Percentiles rank a stretch among this genome's conserved stretches.
These are phyloP conservation scores for Anhinga anhinga DNA, from an alignment of 2,113 vertebrate species.

Conservation along the genomic window DNA sequence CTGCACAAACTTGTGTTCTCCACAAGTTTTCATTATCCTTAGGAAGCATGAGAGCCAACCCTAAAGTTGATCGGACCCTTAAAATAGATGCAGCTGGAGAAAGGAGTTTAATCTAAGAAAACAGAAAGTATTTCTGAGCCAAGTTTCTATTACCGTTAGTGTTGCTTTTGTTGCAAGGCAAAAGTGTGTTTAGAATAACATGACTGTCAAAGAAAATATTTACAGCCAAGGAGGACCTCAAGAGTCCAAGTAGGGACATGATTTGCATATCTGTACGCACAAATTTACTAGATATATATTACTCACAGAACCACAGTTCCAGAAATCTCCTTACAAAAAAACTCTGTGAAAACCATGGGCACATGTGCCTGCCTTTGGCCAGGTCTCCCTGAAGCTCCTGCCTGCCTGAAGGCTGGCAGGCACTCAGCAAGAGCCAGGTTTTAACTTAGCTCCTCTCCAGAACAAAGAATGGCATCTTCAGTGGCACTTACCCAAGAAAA, in stretches of 20 bases:
- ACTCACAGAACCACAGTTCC: neutral
- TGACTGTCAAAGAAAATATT: slow-evolving; percentile 24
- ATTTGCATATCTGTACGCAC: neutral
- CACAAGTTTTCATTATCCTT: slow-evolving; percentile 28
- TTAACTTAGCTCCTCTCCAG: neutral
- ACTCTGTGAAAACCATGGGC: neutral
- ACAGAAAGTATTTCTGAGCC: slow-evolving; percentile 5
- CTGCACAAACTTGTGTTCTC: slow-evolving; percentile 25
- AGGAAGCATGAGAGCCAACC: neutral
- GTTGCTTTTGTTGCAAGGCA: neutral
- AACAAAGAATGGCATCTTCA: neutral
- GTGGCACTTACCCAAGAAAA: neutral
- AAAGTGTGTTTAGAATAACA: slow-evolving; percentile 19
- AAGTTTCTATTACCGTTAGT: neutral
- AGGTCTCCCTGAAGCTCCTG: neutral
- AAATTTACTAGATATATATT: neutral
- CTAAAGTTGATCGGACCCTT: slow-evolving; percentile 1
- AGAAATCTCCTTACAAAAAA: neutral
- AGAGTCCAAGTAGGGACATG: neutral
- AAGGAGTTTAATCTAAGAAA: slow-evolving; percentile 44
- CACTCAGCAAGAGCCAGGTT: neutral
- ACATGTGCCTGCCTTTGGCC: neutral
- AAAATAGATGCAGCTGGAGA: slow-evolving; percentile 42
- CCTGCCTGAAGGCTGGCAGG: neutral
- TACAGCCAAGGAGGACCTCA: neutral